Evolutionary conservation across 2,888 invertebrate species (phyloP), one percentile per base, ranked within the genome.

Genomic region (Rhimphoctona megacephalus): DNA sequence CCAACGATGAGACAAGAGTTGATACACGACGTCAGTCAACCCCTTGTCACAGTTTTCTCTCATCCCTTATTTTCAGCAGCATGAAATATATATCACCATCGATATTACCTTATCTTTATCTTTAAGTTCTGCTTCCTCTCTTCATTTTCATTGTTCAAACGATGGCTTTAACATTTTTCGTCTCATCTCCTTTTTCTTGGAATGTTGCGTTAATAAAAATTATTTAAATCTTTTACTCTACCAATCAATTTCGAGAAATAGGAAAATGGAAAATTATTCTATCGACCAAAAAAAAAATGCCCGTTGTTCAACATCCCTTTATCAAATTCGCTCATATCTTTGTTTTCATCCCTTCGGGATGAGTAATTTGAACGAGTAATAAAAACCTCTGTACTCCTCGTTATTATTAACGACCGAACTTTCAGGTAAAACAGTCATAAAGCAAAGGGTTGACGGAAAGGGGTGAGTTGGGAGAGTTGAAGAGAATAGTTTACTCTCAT

Each of bases 331-430:
- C 5, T 17, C 39, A 52, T 69, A 33, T 64, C 25, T 39, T 54
- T 78, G 46, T 84, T 74, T n/a, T 49, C 30, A 7, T 57, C 7
- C 5, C 6, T 17, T 46, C 46, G 22, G 11, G 22, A 25, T 36
- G 14, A 43, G 46, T 30, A 7, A 46, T 46, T 70, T 66, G 36
- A 46, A 66, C 64, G 64, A 70, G 36, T 67, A 76, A 66, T 81
- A 73, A 52, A 70, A 73, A 78, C 69, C 49, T 43, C 64, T 43
- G 57, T 61, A 39, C 52, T 49, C 25, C 74, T 76, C 76, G 81
- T 85, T 85, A 77, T 85, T 77, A 80, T 85, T 85, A 80, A 85
- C 85, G 80, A 77, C 39, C 70, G 52, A 81, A 85, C 80, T 81
- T 85, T 76, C 52, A n/a, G n/a, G 49, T n/a, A 49, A n/a, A 30